Percentiles rank a stretch among this genome's conserved stretches.
Conservation (phyloP, 2,797 vertebrate genomes). For the Discoglossus pictus region DNA sequence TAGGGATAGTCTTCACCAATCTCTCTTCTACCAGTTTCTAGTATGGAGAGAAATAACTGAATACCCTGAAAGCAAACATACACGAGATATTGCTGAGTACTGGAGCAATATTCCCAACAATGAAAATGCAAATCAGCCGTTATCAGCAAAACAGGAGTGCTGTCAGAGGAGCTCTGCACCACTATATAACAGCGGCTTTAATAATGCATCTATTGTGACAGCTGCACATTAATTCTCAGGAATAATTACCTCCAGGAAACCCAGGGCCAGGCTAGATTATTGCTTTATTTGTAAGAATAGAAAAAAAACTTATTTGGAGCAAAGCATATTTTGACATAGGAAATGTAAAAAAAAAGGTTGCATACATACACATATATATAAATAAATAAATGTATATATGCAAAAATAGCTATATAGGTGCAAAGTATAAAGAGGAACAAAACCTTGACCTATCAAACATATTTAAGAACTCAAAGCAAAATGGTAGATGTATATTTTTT, state of each 20-base stretch:
- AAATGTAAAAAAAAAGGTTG: too few species aligned
- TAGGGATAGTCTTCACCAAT: too few species aligned
- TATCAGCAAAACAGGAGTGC: slow-evolving; percentile 39
- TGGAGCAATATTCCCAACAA: slow-evolving; percentile 32
- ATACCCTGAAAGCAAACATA: slow-evolving; percentile 20
- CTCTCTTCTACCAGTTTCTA: background rate
- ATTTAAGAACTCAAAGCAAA: too few species aligned
- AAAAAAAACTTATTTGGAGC: background rate
- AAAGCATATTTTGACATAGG: slow-evolving; percentile 30
- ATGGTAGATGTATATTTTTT: too few species aligned
- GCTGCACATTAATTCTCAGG: slow-evolving; percentile 27
- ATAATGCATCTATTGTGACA: slow-evolving; percentile 48
- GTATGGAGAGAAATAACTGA: slow-evolving; percentile 4
- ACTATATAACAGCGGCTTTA: slow-evolving; percentile 27
- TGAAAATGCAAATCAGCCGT: slow-evolving; percentile 42
- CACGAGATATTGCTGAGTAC: slow-evolving; percentile 13
- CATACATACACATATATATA: too few species aligned
- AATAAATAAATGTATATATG: too few species aligned
- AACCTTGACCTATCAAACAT: too few species aligned
- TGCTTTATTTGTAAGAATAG: slow-evolving; percentile 24
- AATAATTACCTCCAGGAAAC: slow-evolving; percentile 40
- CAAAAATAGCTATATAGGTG: too few species aligned
- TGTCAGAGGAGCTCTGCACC: slow-evolving; percentile 41
- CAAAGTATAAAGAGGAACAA: too few species aligned
- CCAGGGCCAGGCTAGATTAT: slow-evolving; percentile 11